These are phyloP conservation scores for Drosophila trichaetosa DNA, from an alignment of 2,888 invertebrate species.

Conservation along the genomic window DNA sequence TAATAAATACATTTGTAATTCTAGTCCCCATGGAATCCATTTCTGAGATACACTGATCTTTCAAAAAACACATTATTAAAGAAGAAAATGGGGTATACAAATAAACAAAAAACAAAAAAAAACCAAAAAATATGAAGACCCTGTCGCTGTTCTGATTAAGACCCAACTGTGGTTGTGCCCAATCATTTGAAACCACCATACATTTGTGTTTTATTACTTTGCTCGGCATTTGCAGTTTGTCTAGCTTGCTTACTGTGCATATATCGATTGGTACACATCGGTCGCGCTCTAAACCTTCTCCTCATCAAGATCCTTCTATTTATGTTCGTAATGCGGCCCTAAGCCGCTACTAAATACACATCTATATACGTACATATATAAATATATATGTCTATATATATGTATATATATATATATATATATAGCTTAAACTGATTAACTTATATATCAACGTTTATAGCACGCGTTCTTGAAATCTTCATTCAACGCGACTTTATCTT, in stretches of 20 bases:
- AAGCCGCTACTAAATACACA: slow-evolving; percentile 43
- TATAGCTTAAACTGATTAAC: slow-evolving; percentile 70
- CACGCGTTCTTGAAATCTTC: slow-evolving; percentile 58
- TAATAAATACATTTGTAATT: slow-evolving; percentile 23
- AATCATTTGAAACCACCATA: background rate
- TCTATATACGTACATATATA: slow-evolving; percentile 25
- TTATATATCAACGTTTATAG: slow-evolving; percentile 74
- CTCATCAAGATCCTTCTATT: slow-evolving; percentile 39
- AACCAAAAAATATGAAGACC: background rate
- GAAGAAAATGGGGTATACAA: slow-evolving; percentile 4
- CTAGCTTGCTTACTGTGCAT: slow-evolving; percentile 21
- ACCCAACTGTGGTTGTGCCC: slow-evolving; percentile 6
- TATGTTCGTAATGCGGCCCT: slow-evolving; percentile 36
- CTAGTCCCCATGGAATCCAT: slow-evolving; percentile 17
- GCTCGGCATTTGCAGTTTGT: slow-evolving; percentile 29
- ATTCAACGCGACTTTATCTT: slow-evolving; percentile 57
- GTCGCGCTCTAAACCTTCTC: slow-evolving; percentile 66
- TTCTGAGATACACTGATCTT: slow-evolving; percentile 19
- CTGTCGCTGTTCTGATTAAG: background rate
- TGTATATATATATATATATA: slow-evolving; percentile 41
- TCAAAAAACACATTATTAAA: slow-evolving; percentile 2
- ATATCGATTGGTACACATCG: slow-evolving; percentile 45
- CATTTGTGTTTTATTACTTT: background rate
- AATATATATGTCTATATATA: slow-evolving; percentile 42
- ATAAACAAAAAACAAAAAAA: background rate